Base-by-base conservation (phyloP, 2,888 invertebrate genomes). In the Camptogramma bilineatum region DNA sequence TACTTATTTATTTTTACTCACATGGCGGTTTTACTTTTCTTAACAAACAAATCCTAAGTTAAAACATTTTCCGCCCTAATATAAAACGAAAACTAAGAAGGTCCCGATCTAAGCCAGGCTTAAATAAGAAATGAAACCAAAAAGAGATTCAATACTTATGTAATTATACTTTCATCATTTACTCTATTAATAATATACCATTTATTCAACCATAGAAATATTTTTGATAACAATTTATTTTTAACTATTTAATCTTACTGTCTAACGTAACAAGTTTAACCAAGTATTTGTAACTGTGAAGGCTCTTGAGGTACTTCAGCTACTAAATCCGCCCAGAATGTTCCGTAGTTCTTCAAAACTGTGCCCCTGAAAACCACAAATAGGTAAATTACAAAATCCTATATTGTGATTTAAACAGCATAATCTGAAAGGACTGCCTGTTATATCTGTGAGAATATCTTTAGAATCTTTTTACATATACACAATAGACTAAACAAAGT, bases 271-370 rank as follows among this genome's bases (percentile, higher is more conserved):
- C 47, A 10, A 13, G 4, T 86, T n/a, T 73, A 90, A 13, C 90
- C 88, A 50, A 92, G 78, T 51, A 83, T 55, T 76, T 92, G 92
- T 18, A 92, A 77, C 51, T 89, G 86, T 1, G 77, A 60, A 1
- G 88, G 88, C 34, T 92, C 91, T 58, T 89, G 87, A 0, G 92
- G 91, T 16, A 88, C 88, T 69, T 94, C 94, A 4, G 95, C 95
- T 50, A 96, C 88, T 42, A 96, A 84, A 71, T 95, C 95, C 21
- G 96, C 94, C 97, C 97, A 97, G 84, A 96, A 97, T 5, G 95
- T 95, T 54, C 94, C 94, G 81, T 96, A 97, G 74, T 95, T 95
- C 85, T 96, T 95, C 76, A 97, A 85, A 18, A 97, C 94, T 3
- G 96, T 96, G 52, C 97, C 97, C 48, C 97, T 97, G 94, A 44